A percentile compares a stretch with the other conserved stretches of the same genome.
Evolutionary conservation across 2,113 vertebrate species (phyloP).

Genomic region (Eulemur rufifrons): DNA sequence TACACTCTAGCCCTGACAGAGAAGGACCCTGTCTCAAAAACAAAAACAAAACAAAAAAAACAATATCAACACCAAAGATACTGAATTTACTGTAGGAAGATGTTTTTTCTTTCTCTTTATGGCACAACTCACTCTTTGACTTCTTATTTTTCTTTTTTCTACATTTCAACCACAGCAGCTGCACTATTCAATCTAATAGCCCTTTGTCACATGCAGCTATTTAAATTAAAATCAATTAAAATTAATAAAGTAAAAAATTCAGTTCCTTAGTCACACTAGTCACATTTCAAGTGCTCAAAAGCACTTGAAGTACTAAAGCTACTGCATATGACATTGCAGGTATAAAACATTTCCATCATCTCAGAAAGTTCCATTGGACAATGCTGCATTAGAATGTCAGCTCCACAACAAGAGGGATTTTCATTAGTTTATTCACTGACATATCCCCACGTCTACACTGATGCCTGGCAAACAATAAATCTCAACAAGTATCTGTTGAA

Average conservation of each 20-base stretch:
- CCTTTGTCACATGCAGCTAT: not conserved
- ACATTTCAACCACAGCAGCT: not conserved
- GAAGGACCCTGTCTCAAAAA: no score
- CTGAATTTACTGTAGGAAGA: not conserved
- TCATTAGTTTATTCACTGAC: not conserved
- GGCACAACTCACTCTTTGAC: not conserved
- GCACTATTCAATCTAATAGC: not conserved
- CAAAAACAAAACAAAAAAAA: not conserved
- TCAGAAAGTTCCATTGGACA: not conserved
- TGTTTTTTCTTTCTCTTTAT: not conserved
- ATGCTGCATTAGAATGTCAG: not conserved
- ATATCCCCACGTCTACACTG: not conserved
- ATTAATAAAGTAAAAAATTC: not conserved
- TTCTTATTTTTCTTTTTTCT: not conserved
- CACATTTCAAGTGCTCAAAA: not conserved
- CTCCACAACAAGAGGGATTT: not conserved
- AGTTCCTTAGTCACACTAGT: not conserved
- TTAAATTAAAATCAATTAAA: constrained; percentile 2
- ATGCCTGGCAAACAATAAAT: not conserved
- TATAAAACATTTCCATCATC: not conserved
- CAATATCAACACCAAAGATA: not conserved
- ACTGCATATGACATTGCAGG: no score
- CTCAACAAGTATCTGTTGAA: not conserved
- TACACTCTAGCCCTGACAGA: no score
- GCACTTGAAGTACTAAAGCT: not conserved